Percentiles rank a stretch among this genome's conserved stretches.
These are phyloP conservation scores for Chamaedrilus cognettii DNA, from an alignment of 2,888 invertebrate species.

Conservation along the genomic window DNA sequence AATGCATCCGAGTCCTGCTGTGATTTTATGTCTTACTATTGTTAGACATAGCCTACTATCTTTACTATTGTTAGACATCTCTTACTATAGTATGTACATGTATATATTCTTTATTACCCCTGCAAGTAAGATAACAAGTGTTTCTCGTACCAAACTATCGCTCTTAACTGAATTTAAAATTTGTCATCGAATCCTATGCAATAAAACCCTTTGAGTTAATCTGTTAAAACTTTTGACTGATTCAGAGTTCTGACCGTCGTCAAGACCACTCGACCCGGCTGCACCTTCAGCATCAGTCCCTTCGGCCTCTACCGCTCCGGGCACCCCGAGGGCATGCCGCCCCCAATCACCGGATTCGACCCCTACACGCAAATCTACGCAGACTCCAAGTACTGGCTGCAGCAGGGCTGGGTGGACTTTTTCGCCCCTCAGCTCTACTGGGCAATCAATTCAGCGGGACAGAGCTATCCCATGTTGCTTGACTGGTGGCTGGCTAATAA, in stretches of 20 bases:
- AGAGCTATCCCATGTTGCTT: conserved; percentile 48
- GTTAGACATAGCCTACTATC: no score
- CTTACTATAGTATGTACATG: no score
- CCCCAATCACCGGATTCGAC: conserved; percentile 43
- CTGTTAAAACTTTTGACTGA: neutral
- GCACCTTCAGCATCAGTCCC: conserved; percentile 19
- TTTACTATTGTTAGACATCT: no score
- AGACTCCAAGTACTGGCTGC: conserved; percentile 49
- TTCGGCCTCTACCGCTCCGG: conserved; percentile 50
- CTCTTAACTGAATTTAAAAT: no score
- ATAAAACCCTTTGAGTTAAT: no score
- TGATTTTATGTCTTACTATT: no score
- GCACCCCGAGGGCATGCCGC: conserved; percentile 42
- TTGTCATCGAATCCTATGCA: no score
- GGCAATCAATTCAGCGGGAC: conserved; percentile 48
- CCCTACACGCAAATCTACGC: conserved; percentile 46
- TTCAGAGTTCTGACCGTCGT: conserved; percentile 32
- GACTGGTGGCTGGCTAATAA: conserved; percentile 52
- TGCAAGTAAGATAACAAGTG: no score
- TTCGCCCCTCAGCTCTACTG: conserved; percentile 53
- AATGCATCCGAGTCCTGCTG: no score
- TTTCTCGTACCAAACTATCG: no score
- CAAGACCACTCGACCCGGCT: neutral
- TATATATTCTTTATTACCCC: no score
- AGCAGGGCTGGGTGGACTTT: conserved; percentile 51